A percentile compares a stretch with the other conserved stretches of the same genome.
Evolutionary conservation across 1,140 invertebrate genomes (phyloP).

Genomic region (Lysiphlebus fabarum): DNA sequence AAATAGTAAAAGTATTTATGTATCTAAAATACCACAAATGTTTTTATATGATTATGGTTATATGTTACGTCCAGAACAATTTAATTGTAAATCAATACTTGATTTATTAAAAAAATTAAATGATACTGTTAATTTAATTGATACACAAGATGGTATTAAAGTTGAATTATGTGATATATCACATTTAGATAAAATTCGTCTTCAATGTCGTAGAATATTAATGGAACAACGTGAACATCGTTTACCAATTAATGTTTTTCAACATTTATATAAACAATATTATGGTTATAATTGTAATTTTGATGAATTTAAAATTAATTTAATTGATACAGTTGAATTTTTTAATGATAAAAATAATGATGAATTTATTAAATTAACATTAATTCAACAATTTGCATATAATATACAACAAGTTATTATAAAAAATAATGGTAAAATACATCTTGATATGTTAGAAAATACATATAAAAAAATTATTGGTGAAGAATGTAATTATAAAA

Average conservation of each 20-base stretch:
- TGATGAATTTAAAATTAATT: slow-evolving; percentile 53
- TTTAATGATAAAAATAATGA: slow-evolving; percentile 38
- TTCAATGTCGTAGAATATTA: slow-evolving; percentile 58
- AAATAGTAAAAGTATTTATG: slow-evolving; percentile 42
- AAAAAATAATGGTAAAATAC: slow-evolving; percentile 55
- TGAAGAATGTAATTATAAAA: slow-evolving; percentile 54
- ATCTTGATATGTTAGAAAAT: slow-evolving; percentile 57
- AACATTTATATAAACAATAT: slow-evolving; percentile 50
- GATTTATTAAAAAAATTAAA: slow-evolving; percentile 58
- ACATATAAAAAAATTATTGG: slow-evolving; percentile 59
- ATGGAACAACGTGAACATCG: slow-evolving; percentile 57
- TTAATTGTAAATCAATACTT: slow-evolving; percentile 55
- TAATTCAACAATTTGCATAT: slow-evolving; percentile 60
- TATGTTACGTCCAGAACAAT: slow-evolving; percentile 58
- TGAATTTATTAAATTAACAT: slow-evolving; percentile 55
- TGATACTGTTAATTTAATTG: slow-evolving; percentile 54
- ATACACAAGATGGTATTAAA: slow-evolving; percentile 39
- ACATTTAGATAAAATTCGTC: slow-evolving; percentile 49
- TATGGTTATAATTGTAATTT: slow-evolving; percentile 54
- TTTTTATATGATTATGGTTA: slow-evolving; percentile 62
- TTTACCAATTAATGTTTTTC: slow-evolving; percentile 54
- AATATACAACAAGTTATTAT: slow-evolving; percentile 60
- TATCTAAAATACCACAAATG: slow-evolving; percentile 54
- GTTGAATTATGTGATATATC: slow-evolving; percentile 50
- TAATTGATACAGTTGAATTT: slow-evolving; percentile 51